These are phyloP conservation scores for Macroglossus sobrinus DNA, from an alignment of 2,113 vertebrate species.

Conservation along the genomic window DNA sequence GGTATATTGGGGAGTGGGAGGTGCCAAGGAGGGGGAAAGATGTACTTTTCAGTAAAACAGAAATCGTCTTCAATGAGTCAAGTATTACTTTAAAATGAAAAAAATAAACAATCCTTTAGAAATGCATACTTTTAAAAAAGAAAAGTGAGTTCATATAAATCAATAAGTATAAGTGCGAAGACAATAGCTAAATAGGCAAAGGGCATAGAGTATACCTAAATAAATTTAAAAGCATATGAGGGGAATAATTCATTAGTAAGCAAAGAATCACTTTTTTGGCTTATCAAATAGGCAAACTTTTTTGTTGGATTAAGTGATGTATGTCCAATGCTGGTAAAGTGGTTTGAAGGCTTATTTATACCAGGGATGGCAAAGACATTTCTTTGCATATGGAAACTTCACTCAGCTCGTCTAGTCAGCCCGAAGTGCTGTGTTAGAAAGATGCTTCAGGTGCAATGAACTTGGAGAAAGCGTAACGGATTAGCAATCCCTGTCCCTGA, in stretches of 20 bases:
- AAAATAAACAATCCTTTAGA: neutral
- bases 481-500: neutral
- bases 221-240: neutral
- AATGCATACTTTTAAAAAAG: neutral
- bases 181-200: neutral
- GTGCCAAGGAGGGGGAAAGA: neutral
- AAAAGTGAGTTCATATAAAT: neutral
- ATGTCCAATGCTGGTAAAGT: neutral
- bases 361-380: neutral
- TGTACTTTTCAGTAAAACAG: neutral
- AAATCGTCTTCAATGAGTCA: neutral
- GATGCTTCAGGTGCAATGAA: neutral
- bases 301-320: neutral
- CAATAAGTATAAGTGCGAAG: neutral
- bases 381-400: neutral
- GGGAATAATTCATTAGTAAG: neutral
- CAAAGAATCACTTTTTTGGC: neutral
- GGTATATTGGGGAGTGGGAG: fast-evolving
- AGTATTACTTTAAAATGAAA: neutral
- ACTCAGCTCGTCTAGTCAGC: neutral
- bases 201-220: neutral
- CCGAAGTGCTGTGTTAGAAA: neutral
- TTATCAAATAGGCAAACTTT: neutral
- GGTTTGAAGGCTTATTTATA: neutral
- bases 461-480: neutral